Base-by-base conservation (phyloP, 2,797 vertebrate species). In the Lutjanus argentimaculatus region DNA sequence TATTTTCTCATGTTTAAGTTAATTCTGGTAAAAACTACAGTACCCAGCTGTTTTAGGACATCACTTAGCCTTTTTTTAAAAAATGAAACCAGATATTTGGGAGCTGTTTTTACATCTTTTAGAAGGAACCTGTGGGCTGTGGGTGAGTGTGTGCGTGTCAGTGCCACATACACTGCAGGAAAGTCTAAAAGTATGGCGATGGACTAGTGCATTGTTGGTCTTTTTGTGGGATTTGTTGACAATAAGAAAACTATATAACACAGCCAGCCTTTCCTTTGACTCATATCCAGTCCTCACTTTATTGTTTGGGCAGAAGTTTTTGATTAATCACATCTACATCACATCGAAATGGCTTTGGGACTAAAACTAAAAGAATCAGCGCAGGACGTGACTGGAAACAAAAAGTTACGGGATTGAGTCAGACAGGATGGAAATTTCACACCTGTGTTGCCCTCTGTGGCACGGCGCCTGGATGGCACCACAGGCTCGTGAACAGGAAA, bases 151-250 rank as follows among this genome's bases (percentile, higher is more conserved):
- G 25, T 30, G 25, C 4, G 25, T 19, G 49, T n/a, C n/a, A n/a
- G 51, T 52, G 51, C 51, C 51, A 52, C 19, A 57, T 22, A 57
- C 14, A 30, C 25, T 30, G 25, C 25, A 30, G 14, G 22, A 30
- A 1, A 13, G 16, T 40, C 45, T 40, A 2, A 21, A 49, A 40
- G 19, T n/a, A 42, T 8, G 46, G 10, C 30, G 51, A 46, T 11
- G 10, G 8, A 25, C 58, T 6, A 8, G 12, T 5, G 8, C 13
- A 49, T 53, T 56, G 10, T 64, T 73, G 22, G 53, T 67, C 25
- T 59, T 53, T 59, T 66, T 9, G 62, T 62, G 8, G 46, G 52
- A 72, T 77, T 76, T 75, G 25, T 36, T 62, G 57, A 63, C 21
- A 57, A 30, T 61, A 30, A 13, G 15, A 62, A 67, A 74, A 67